A percentile compares a stretch with the other conserved stretches of the same genome.
Conservation (phyloP, 2,888 invertebrate species). For the Steinernema scapterisci region DNA sequence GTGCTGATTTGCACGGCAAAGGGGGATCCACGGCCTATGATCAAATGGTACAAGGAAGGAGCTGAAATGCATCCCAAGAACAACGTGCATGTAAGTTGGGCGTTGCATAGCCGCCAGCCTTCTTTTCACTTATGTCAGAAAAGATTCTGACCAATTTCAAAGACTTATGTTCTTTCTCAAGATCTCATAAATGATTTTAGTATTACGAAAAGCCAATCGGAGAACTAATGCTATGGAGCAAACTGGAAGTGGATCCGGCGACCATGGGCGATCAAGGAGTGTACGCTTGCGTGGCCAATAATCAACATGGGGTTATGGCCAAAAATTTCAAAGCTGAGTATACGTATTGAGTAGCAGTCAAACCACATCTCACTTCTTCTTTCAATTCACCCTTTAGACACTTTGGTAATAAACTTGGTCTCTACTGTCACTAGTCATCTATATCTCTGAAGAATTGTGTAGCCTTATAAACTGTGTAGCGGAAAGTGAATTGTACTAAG, state of each 20-base stretch:
- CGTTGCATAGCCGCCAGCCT: too few species aligned
- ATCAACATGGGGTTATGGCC: slow-evolving; percentile 66
- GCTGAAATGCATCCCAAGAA: slow-evolving; percentile 78
- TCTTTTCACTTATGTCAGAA: too few species aligned
- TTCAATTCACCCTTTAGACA: too few species aligned
- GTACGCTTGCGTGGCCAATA: slow-evolving; percentile 66
- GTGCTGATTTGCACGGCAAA: slow-evolving; percentile 88
- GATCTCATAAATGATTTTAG: too few species aligned
- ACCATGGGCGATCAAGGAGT: slow-evolving; percentile 67
- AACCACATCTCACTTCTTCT: too few species aligned
- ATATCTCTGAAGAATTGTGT: too few species aligned
- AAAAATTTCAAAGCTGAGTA: slow-evolving; percentile 68
- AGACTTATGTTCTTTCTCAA: too few species aligned
- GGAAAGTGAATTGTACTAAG: too few species aligned
- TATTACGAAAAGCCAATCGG: slow-evolving; percentile 65
- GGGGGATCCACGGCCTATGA: slow-evolving; percentile 85
- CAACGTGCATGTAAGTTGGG: slow-evolving; percentile 60
- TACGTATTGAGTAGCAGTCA: slow-evolving; percentile 52
- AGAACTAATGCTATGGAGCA: slow-evolving; percentile 63
- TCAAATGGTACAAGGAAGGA: slow-evolving; percentile 94
- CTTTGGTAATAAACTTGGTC: too few species aligned
- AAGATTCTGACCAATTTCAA: too few species aligned
- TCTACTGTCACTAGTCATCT: too few species aligned
- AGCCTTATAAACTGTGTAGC: too few species aligned
- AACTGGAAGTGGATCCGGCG: slow-evolving; percentile 66